phyloP scores from a whole-genome alignment of 2,113 vertebrate species.

The Forbesichthys agassizii region DNA sequence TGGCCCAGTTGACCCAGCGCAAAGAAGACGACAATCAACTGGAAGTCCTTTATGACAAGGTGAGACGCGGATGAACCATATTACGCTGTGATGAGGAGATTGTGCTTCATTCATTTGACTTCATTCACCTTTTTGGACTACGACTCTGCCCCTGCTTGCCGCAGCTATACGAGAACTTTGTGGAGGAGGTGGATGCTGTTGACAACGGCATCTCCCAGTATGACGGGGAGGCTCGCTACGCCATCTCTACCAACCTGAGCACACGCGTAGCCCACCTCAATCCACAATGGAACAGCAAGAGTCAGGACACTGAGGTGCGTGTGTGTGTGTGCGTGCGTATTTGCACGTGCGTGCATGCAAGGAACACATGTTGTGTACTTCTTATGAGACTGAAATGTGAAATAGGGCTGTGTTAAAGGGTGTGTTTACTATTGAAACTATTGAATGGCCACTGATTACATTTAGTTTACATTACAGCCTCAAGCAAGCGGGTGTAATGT shows the following conservation, averaged over 20 bases:
- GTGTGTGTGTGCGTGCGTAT: neutral
- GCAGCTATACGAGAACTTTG: conserved; percentile 93
- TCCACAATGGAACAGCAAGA: conserved; percentile 89
- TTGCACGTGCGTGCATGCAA: neutral
- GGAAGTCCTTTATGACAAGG: conserved; percentile 87
- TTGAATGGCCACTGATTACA: too few relatives aligned
- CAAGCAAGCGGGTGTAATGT: neutral
- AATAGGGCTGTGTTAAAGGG: neutral
- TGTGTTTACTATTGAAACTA: too few relatives aligned
- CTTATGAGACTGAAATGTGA: too few relatives aligned
- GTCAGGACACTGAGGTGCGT: conserved; percentile 82
- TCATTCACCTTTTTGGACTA: too few relatives aligned
- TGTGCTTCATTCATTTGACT: too few relatives aligned
- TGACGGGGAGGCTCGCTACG: conserved; percentile 85
- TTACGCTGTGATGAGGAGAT: too few relatives aligned
- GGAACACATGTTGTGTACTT: neutral
- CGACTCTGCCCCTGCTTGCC: neutral
- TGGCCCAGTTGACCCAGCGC: conserved; percentile 78
- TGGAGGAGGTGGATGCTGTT: conserved; percentile 92
- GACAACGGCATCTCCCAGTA: conserved; percentile 92
- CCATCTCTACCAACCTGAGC: conserved; percentile 84
- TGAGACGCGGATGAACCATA: conserved; percentile 39
- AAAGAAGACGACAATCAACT: conserved; percentile 77
- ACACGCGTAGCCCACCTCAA: conserved; percentile 87
- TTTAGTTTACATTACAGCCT: too few relatives aligned